A percentile compares a stretch with the other conserved stretches of the same genome.
Conservation (phyloP, 2,797 vertebrate species). For the Callimico goeldii region DNA sequence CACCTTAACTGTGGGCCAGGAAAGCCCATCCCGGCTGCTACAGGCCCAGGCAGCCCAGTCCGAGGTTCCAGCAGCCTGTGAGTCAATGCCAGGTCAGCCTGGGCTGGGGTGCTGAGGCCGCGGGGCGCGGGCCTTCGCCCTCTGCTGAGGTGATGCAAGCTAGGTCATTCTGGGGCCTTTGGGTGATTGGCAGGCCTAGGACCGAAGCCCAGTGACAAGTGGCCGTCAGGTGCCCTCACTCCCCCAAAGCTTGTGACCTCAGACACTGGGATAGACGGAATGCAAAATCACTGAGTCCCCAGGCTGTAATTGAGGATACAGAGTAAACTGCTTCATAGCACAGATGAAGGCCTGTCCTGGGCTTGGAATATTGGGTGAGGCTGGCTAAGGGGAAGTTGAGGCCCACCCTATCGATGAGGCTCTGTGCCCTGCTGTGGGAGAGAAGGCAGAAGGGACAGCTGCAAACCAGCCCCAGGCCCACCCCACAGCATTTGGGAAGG, state of each 20-base stretch:
- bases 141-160: not conserved
- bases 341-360: not conserved
- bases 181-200: not conserved
- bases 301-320: not conserved
- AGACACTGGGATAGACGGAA: not conserved
- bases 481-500: rapidly evolving
- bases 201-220: not conserved
- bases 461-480: not conserved
- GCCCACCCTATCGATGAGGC: not conserved
- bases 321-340: not conserved
- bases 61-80: not conserved
- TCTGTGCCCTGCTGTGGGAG: not conserved
- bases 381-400: rapidly evolving
- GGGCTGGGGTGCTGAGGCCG: not conserved
- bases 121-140: not conserved
- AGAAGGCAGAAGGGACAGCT: not conserved
- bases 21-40: not conserved
- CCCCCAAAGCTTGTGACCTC: not conserved
- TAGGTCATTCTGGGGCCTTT: not conserved
- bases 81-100: not conserved
- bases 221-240: not conserved
- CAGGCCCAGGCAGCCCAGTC: not conserved
- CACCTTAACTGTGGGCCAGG: not conserved
- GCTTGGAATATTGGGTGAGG: rapidly evolving
- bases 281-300: not conserved